Conservation (phyloP, 2,888 invertebrate species). For the Synergus japonicus region DNA sequence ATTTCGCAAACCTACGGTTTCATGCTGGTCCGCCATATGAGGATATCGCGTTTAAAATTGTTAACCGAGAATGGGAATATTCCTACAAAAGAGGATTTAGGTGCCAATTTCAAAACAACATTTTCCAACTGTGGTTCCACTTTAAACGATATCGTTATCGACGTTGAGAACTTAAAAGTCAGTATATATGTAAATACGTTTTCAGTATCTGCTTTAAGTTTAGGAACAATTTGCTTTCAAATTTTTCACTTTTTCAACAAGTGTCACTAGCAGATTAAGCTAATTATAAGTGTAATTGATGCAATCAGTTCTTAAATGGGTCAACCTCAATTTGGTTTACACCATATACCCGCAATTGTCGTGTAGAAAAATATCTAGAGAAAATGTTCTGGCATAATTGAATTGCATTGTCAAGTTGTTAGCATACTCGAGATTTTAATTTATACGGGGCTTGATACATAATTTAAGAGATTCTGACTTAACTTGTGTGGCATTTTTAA, state of each 20-base stretch:
- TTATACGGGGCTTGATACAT: neutral
- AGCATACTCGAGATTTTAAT: neutral
- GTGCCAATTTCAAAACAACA: constrained; percentile 99
- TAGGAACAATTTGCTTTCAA: neutral
- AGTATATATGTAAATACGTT: constrained; percentile 41
- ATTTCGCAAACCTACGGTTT: constrained; percentile 96
- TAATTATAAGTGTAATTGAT: neutral
- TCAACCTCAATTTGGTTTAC: neutral
- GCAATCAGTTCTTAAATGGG: neutral
- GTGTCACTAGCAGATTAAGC: neutral
- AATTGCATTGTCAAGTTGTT: neutral
- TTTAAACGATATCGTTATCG: constrained; percentile 99
- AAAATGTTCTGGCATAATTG: neutral
- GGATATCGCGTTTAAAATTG: constrained; percentile 99
- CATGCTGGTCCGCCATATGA: constrained; percentile 99
- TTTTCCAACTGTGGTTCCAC: constrained; percentile 99
- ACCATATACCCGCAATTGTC: neutral
- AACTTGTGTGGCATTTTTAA: neutral
- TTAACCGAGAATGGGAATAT: constrained; percentile 99
- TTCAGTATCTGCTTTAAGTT: neutral
- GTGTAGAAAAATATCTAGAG: neutral
- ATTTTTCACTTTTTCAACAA: neutral
- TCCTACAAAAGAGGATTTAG: constrained; percentile 98
- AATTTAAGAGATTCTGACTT: neutral
- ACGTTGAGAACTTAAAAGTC: constrained; percentile 78